Evolutionary conservation across 2,888 invertebrate species (phyloP).

Genomic region (Plebejus anna): DNA sequence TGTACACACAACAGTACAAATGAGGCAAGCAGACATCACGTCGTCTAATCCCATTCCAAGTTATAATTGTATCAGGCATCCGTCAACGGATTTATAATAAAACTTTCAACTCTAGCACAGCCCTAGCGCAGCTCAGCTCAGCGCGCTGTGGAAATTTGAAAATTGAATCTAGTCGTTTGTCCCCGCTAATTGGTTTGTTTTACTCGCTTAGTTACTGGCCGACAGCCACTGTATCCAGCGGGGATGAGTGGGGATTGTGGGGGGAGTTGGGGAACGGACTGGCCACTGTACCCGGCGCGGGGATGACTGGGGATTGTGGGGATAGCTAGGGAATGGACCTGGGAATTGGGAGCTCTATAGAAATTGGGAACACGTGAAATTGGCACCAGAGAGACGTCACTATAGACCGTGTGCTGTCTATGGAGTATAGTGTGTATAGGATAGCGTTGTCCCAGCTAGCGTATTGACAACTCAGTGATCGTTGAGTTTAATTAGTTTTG

Average conservation of each 20-base stretch:
- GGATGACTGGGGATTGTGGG: not conserved
- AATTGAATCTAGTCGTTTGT: conserved; percentile 77
- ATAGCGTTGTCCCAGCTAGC: not conserved
- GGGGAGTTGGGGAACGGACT: not conserved
- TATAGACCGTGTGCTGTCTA: not conserved
- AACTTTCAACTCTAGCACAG: conserved; percentile 37
- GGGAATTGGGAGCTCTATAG: not conserved
- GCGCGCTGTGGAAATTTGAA: conserved; percentile 58
- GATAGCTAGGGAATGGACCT: not conserved
- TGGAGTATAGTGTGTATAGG: not conserved
- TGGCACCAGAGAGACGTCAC: not conserved
- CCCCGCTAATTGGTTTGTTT: conserved; percentile 75
- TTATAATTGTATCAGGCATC: not conserved
- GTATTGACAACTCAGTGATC: not conserved
- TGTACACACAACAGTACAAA: too few species aligned
- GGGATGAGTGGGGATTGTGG: not conserved
- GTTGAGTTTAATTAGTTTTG: not conserved
- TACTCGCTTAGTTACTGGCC: conserved; percentile 59
- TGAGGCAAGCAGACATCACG: too few species aligned
- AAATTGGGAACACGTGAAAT: not conserved
- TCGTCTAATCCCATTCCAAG: too few species aligned
- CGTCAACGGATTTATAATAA: not conserved
- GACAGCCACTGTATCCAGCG: not conserved
- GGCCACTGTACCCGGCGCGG: not conserved
- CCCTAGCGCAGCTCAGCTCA: conserved; percentile 46